Base-by-base conservation (phyloP, 2,888 invertebrate genomes). In the Desoria tigrina region DNA sequence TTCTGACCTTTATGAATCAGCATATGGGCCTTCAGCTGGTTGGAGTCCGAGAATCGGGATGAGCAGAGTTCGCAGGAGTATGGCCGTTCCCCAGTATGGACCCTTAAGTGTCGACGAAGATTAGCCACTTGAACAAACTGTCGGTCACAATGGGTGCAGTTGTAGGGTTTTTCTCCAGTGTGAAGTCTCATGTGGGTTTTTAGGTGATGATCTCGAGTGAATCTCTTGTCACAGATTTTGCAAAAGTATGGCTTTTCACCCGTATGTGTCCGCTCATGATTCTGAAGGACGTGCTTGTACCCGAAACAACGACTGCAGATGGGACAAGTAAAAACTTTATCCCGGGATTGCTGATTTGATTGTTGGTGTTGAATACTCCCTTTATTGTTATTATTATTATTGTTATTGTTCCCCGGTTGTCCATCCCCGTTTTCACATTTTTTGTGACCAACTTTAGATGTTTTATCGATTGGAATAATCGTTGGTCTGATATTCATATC, bases 191-290 rank as follows among this genome's bases (percentile, higher is more conserved):
- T 89, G 81, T 94, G 94, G 0, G 94, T 94, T 82, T 94, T 94
- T 60, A 94, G 83, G 78, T 94, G 94, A 78, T 94, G 94, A 79
- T 94, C 94, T 57, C 94, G 85, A 1, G 94, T 94, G 81, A 94
- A 94, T 72, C 92, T 85, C 80, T 94, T 94, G 79, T 92, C 90
- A 79, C 94, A 94, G 80, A 92, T 90, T 32, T 88, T 88, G 78
- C 94, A 94, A 79, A 92, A 90, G 82, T 94, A 94, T 0, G 94
- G 94, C 78, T 94, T 94, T 79, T 94, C 94, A 0, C 94, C 94
- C 0, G 94, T 94, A 80, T 94, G 94, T 0, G 94, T 95, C 76
- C 94, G 86, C 78, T 94, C 94, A 81, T 94, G 94, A 79, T 94
- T 94, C 81, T 94, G 94, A 57, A 94, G 83, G 23, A 94, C 94